A percentile compares a stretch with the other conserved stretches of the same genome.
Conservation (phyloP, 1,140 invertebrate genomes). For the Drosophila nigromelanica region DNA sequence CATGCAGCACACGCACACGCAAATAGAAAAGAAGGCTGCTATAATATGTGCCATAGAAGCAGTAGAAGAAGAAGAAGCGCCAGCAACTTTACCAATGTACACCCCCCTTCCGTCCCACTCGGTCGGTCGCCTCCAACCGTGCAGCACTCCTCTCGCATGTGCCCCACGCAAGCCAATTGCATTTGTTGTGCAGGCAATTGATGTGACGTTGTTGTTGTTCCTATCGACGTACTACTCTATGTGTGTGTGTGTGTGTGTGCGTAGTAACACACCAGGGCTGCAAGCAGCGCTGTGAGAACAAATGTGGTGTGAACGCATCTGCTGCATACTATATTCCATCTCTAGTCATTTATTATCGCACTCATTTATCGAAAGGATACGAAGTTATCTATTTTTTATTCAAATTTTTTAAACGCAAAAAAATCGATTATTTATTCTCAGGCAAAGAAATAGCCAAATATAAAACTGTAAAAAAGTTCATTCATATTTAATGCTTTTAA, state of each 20-base stretch:
- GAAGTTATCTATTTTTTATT: background rate
- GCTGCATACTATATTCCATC: background rate
- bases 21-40: slow-evolving; percentile 39
- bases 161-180: slow-evolving; percentile 45
- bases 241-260: slow-evolving; percentile 11
- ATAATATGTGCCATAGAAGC: slow-evolving; percentile 40
- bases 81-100: slow-evolving; percentile 19
- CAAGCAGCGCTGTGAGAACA: background rate
- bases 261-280: slow-evolving; percentile 35
- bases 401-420: too few species aligned
- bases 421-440: too few species aligned
- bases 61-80: background rate
- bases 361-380: background rate
- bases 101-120: background rate
- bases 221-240: background rate
- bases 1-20: slow-evolving; percentile 31
- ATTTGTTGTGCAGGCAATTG: slow-evolving; percentile 47
- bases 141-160: slow-evolving; percentile 15
- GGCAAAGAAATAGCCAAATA: too few species aligned
- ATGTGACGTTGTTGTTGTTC: slow-evolving; percentile 25
- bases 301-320: background rate
- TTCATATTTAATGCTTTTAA: too few species aligned
- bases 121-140: background rate
- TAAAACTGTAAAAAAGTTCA: too few species aligned
- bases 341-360: slow-evolving; percentile 5